These are phyloP conservation scores for Crypturellus tataupa DNA, from an alignment of 2,797 vertebrate species.

Conservation along the genomic window DNA sequence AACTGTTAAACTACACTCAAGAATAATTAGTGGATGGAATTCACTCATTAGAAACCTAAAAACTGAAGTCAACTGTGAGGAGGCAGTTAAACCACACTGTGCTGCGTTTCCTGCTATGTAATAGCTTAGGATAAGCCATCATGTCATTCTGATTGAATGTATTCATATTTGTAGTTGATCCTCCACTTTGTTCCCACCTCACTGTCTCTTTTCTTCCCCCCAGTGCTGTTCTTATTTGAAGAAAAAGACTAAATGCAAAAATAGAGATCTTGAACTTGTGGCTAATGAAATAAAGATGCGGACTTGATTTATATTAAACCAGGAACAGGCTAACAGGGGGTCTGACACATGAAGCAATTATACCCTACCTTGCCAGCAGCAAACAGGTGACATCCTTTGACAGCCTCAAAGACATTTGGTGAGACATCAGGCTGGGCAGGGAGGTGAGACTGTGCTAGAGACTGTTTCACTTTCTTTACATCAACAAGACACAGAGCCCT, in stretches of 20 bases:
- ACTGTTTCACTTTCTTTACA: conserved; percentile 97
- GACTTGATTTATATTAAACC: not conserved
- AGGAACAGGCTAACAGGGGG: not conserved
- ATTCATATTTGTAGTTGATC: not conserved
- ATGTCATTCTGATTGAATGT: not conserved
- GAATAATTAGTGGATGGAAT: not conserved
- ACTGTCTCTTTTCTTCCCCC: not conserved
- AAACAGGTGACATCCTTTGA: conserved; percentile 98
- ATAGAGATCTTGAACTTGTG: not conserved
- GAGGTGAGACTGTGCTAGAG: conserved; percentile 94
- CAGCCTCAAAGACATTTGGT: conserved; percentile 93
- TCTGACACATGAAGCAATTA: not conserved
- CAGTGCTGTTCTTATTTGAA: not conserved
- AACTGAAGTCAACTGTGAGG: not conserved
- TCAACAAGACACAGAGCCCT: conserved; percentile 94
- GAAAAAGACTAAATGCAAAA: not conserved
- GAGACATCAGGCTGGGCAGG: conserved; percentile 93
- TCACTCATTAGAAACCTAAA: not conserved
- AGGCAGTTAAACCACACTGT: not conserved
- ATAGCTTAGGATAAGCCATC: not conserved
- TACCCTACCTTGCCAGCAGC: conserved; percentile 91
- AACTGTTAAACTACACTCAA: not conserved
- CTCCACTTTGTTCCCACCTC: not conserved
- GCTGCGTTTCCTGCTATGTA: not conserved
- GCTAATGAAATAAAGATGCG: conserved; percentile 1